Base-by-base conservation (phyloP, 2,888 invertebrate species). In the Biston stratarius region DNA sequence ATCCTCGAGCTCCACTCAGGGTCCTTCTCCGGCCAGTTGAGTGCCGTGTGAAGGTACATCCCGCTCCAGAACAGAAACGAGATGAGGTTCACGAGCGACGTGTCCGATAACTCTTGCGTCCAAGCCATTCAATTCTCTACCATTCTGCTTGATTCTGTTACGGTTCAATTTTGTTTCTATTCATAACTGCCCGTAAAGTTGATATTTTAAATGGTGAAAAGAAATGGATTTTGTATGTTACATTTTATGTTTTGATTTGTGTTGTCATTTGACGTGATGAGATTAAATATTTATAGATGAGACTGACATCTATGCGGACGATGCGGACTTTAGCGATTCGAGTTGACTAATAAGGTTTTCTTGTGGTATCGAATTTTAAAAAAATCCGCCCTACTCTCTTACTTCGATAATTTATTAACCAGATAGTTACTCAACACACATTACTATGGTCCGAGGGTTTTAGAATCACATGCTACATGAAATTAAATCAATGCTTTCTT, bases 1-100 rank as follows among this genome's bases (percentile, higher is more conserved):
- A 80, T 73, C 33, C 93, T 79, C 0, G 90, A 89, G 67, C 84
- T 84, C 88, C 89, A 92, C 67, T 94, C 93, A 0, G 91, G 88
- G 33, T 71, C 80, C 15, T 80, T 74, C 0, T 73, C 69, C 0
- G 84, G 82, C 15, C 72, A 65, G 2, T 57, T 61, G 10, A 75
- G 66, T 1, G 77, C 66, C 45, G 80, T 83, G 65, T 78, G 75
- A 14, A 90, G 33, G 74, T 93, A 93, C 36, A 87, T 65, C 47
- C 77, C 79, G 58, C 77, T 73, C 92, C 93, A 93, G 59, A 85
- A 83, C n/a, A 89, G 47, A 61, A 92, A 92, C 0, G 93, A 92
- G 7, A 78, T 45, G 24, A 91, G 74, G 71, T 91, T 90, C 9
- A 84, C 49, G 48, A 91, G 71, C 9, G 84, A 81, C 33, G 77